A percentile compares a stretch with the other conserved stretches of the same genome.
Evolutionary conservation across 2,113 vertebrate genomes (phyloP).

Genomic region (Ramphastos sulfuratus): DNA sequence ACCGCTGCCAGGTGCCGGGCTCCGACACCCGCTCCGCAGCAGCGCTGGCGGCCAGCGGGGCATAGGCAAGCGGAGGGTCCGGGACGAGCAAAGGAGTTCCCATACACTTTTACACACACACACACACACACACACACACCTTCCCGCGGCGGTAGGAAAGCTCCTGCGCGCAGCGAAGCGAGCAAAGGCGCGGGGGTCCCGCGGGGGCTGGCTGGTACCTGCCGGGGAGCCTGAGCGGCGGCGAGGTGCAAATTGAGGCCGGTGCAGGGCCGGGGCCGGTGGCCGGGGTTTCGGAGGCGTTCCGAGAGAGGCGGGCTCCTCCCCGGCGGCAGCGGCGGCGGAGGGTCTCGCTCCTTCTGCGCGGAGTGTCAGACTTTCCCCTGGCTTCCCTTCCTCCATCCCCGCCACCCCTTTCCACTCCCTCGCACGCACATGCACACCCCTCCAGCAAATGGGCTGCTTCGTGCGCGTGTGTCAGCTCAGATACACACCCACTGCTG

Average conservation of each 20-base stretch:
- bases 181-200: neutral
- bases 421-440: slow-evolving; percentile 59
- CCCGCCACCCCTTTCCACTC: slow-evolving; percentile 61
- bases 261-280: neutral
- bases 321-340: neutral
- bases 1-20: neutral
- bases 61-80: neutral
- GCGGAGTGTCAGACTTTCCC: slow-evolving; percentile 55
- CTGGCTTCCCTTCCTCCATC: slow-evolving; percentile 45
- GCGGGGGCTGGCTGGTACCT: neutral
- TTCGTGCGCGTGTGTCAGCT: neutral
- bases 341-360: slow-evolving; percentile 56
- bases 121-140: neutral
- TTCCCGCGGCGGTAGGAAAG: neutral
- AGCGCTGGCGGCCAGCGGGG: neutral
- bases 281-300: neutral
- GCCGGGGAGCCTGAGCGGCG: neutral
- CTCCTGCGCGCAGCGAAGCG: neutral
- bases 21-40: neutral
- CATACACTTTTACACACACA: neutral
- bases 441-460: slow-evolving; percentile 63
- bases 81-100: neutral
- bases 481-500: neutral
- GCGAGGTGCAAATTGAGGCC: neutral
- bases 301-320: neutral